Evolutionary conservation across 2,113 vertebrate genomes (phyloP).

Genomic region (Elaphurus davidianus): DNA sequence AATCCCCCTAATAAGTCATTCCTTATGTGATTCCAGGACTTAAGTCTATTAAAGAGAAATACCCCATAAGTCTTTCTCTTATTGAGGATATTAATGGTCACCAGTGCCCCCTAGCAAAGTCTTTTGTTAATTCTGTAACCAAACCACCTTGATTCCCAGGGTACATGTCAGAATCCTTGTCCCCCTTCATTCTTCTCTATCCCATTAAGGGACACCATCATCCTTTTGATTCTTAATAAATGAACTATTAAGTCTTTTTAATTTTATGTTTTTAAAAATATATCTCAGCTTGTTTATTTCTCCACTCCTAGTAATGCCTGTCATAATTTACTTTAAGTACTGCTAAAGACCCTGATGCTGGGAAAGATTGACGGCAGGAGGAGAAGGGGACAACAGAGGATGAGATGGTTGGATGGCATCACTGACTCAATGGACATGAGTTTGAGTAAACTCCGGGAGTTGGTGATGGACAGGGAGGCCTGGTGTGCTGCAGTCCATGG

Average conservation of each 20-base stretch:
- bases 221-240: neutral
- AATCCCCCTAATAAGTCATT: neutral
- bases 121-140: neutral
- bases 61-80: neutral
- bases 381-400: neutral
- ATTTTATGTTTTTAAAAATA: neutral
- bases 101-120: neutral
- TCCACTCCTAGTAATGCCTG: neutral
- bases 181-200: neutral
- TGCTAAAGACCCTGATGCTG: neutral
- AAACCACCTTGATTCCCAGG: neutral
- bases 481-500: neutral
- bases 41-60: neutral
- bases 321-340: neutral
- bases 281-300: neutral
- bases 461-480: neutral
- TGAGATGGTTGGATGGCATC: neutral
- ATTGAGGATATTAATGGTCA: neutral
- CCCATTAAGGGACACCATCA: neutral
- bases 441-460: neutral
- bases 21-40: neutral
- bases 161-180: neutral
- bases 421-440: neutral
- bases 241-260: neutral
- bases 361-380: neutral